phyloP scores from a whole-genome alignment of 2,797 vertebrate genomes.

The Pipistrellus kuhlii region DNA sequence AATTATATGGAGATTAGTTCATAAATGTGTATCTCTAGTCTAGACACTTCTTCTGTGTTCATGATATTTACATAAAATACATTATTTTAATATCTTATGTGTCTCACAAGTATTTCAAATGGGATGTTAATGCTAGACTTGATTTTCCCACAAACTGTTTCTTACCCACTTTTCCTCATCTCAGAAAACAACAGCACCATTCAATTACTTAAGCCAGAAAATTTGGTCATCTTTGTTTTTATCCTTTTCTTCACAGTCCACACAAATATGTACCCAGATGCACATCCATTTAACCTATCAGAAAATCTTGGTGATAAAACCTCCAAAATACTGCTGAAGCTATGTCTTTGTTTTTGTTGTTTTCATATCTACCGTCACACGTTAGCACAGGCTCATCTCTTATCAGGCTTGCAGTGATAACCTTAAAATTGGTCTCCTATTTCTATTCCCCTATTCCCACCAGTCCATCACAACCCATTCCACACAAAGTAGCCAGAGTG shows the following conservation, averaged over 20 bases:
- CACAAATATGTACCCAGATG: not conserved
- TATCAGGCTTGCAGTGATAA: not conserved
- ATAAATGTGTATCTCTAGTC: slow-evolving; percentile 27
- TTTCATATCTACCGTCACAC: not conserved
- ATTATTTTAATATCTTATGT: not conserved
- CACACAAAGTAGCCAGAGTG: not conserved
- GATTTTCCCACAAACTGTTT: not conserved
- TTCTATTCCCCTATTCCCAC: not conserved
- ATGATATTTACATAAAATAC: not conserved
- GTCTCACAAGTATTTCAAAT: not conserved
- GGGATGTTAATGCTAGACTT: not conserved
- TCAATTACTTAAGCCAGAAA: not conserved
- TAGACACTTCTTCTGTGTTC: not conserved
- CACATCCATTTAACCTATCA: not conserved
- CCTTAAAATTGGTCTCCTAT: not conserved
- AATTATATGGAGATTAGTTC: not conserved
- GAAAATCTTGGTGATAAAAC: not conserved
- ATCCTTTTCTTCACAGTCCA: slow-evolving; percentile 19
- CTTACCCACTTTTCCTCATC: not conserved
- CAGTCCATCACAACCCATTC: not conserved
- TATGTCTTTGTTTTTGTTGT: not conserved
- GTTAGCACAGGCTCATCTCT: not conserved
- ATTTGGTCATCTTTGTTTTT: not conserved
- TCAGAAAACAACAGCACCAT: not conserved
- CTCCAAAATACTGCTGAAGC: not conserved